Evolutionary conservation across 2,113 vertebrate species (phyloP).

Genomic region (Dissostichus mawsoni): DNA sequence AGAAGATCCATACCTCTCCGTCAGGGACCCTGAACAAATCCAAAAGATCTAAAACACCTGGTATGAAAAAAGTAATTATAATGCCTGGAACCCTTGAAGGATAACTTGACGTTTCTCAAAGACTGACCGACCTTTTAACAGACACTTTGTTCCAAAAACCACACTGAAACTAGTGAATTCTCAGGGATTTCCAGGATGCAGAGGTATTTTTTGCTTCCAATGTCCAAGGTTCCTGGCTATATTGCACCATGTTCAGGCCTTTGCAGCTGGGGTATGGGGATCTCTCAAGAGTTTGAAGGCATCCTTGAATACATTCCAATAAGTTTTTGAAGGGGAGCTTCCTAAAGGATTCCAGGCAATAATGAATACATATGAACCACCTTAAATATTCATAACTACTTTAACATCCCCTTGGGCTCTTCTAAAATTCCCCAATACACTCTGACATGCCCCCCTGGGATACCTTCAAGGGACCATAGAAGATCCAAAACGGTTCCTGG

Average conservation of each 20-base stretch:
- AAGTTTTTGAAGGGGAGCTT: too few relatives aligned
- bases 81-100: background rate
- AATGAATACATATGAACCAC: background rate
- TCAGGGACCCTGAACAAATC: background rate
- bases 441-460: background rate
- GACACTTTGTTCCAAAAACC: too few relatives aligned
- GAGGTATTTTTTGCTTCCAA: too few relatives aligned
- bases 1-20: background rate
- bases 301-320: background rate
- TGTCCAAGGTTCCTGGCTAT: background rate
- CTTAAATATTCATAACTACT: background rate
- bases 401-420: background rate
- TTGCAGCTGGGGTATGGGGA: background rate
- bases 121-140: background rate
- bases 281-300: background rate
- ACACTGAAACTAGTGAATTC: background rate
- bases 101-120: background rate
- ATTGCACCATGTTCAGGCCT: background rate
- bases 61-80: background rate
- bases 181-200: background rate
- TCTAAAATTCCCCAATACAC: background rate
- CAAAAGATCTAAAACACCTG: background rate
- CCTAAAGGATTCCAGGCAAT: background rate
- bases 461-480: background rate
- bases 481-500: background rate